A percentile compares a stretch with the other conserved stretches of the same genome.
Evolutionary conservation across 2,113 vertebrate genomes (phyloP).

Genomic region (Lipophrys pholis): DNA sequence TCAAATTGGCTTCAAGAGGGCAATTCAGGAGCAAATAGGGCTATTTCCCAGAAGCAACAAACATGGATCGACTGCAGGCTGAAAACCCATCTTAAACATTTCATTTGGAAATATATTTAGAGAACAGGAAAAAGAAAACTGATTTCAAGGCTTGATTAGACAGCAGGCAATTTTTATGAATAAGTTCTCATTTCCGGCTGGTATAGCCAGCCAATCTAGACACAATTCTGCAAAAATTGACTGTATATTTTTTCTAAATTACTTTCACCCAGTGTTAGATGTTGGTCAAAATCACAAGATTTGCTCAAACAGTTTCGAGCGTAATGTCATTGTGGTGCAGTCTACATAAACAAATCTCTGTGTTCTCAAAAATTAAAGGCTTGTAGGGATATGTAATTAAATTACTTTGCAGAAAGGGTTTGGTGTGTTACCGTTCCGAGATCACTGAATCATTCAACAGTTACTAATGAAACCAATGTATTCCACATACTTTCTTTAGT

Average conservation of each 20-base stretch:
- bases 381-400: too few species aligned
- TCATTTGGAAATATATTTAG: conserved; percentile 22
- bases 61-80: conserved; percentile 27
- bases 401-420: too few species aligned
- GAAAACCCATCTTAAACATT: conserved; percentile 20
- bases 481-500: too few species aligned
- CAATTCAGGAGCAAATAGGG: conserved; percentile 65
- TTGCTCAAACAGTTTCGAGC: conserved; percentile 5
- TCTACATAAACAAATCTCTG: neutral
- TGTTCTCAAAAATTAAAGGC: too few species aligned
- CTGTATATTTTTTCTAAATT: conserved; percentile 11
- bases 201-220: conserved; percentile 19
- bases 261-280: conserved; percentile 14
- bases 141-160: conserved; percentile 46
- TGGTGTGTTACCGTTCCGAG: too few species aligned
- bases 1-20: conserved; percentile 70
- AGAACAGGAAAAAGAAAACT: neutral
- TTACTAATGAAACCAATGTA: too few species aligned
- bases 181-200: conserved; percentile 38
- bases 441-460: too few species aligned
- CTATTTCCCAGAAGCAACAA: conserved; percentile 54
- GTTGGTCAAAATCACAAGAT: conserved; percentile 1
- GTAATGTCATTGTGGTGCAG: conserved; percentile 26
- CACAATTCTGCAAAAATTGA: neutral
- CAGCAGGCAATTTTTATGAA: conserved; percentile 16